Base-by-base conservation (phyloP, 92 coral and sea anemone species). In the Chrysogorgia sp. region DNA sequence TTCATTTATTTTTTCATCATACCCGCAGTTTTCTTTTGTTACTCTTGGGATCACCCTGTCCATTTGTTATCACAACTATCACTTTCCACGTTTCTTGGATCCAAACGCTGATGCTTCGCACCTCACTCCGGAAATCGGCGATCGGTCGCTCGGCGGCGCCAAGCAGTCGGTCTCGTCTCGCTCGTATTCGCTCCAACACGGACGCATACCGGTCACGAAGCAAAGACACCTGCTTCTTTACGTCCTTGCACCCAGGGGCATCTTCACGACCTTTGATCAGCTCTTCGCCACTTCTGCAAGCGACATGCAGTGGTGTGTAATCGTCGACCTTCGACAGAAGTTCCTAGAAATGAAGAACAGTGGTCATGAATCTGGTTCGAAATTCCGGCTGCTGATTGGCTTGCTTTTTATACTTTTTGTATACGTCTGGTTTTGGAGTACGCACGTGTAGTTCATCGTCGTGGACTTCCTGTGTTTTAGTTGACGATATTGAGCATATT, bases 261-360 rank as follows among this genome's bases (percentile, higher is more conserved):
- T 86, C 80, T 83, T 92, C 97, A 30, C 98, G 90, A 40, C 90
- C 97, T 34, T 84, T 88, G 62, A 92, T 85, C 59, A 94, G 84
- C 34, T 92, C 97, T 68, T 83, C 85, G 13, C 96, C 98, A 26
- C 88, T 85, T 41, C 74, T 83, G 58, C 88, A 84, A 29, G 90
- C 81, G 19, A 87, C 74, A 72, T 75, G 83, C 62, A 85, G 87
- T 80, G 92, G 97, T 21, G 81, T 81, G 64, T 76, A 71, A 67
- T 87, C 89, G 13, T 83, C 80, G 32, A 94, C 81, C 21, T 94
- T 93, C 25, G 88, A 89, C 58, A 92, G 96, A 32, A 94, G 83
- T n/a, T 85, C 85, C 98, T 94, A 82, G 33, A 59, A 41, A 41
- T 19, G 65, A 17, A 26, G 12, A 45, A 24, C 22, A 13, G 1